Percentiles rank a stretch among this genome's conserved stretches.
phyloP scores from a whole-genome alignment of 1,140 invertebrate species.

The Drosophila repleta region DNA sequence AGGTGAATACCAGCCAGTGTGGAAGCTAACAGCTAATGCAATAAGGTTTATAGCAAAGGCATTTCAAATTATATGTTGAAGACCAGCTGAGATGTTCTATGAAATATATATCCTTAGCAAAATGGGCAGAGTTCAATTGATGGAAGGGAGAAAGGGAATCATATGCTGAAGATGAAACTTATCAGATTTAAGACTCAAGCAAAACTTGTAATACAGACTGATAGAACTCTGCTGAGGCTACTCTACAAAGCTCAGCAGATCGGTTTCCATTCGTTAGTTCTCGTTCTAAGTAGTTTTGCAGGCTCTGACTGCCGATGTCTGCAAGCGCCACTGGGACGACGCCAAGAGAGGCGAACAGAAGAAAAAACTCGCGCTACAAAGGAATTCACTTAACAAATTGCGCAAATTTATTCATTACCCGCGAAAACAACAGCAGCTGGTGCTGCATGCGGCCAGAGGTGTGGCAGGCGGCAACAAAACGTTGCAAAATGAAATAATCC shows the following conservation, averaged over 20 bases:
- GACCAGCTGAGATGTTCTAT: too few species aligned
- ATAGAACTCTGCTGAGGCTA: too few species aligned
- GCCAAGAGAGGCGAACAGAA: constrained; percentile 36
- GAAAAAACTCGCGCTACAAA: constrained; percentile 78
- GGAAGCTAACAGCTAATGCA: not conserved
- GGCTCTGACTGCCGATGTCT: constrained; percentile 1
- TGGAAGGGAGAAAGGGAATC: too few species aligned
- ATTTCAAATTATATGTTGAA: too few species aligned
- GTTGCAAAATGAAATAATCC: constrained; percentile 81
- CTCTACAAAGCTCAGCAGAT: not conserved
- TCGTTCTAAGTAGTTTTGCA: constrained; percentile 52
- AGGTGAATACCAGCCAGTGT: constrained; percentile 44
- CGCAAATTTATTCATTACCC: constrained; percentile 82
- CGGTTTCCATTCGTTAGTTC: constrained; percentile 37
- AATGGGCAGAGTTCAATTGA: not conserved
- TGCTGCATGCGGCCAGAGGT: not conserved
- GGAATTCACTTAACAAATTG: constrained; percentile 83
- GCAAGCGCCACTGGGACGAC: constrained; percentile 55
- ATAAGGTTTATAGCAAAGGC: not conserved
- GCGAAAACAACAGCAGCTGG: constrained; percentile 61
- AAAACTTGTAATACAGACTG: too few species aligned
- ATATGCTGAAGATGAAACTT: too few species aligned
- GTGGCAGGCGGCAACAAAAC: constrained; percentile 66
- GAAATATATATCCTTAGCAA: not conserved
- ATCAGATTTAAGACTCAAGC: too few species aligned